Conservation (phyloP, 2,888 invertebrate genomes). For the Dorcus hopei region DNA sequence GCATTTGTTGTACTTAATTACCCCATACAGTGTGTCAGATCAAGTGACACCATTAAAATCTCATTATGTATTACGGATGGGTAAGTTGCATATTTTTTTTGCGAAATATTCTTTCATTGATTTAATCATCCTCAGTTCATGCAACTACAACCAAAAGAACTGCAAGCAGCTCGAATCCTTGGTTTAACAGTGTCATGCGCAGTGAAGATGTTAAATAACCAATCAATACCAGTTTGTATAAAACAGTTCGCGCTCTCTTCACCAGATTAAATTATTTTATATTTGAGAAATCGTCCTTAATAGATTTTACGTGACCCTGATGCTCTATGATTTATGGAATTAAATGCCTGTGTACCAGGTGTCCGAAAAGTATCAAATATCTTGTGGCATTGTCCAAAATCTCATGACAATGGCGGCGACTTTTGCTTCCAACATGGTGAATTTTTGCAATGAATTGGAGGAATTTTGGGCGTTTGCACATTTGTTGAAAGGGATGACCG, state of each 20-base stretch:
- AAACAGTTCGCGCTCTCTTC: neutral
- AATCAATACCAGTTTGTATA: conserved; percentile 56
- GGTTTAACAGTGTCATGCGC: conserved; percentile 77
- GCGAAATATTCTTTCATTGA: conserved; percentile 9
- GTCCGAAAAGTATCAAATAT: conserved; percentile 63
- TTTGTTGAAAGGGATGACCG: conserved; percentile 70
- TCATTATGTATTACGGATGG: conserved; percentile 60
- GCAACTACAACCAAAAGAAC: conserved; percentile 60
- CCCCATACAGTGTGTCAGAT: conserved; percentile 68
- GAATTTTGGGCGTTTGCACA: conserved; percentile 81
- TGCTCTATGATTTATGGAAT: conserved; percentile 76
- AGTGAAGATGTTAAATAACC: conserved; percentile 65
- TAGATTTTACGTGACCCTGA: conserved; percentile 82
- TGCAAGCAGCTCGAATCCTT: conserved; percentile 67
- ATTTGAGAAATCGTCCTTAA: conserved; percentile 64
- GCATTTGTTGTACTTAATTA: conserved; percentile 85
- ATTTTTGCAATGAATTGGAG: conserved; percentile 75
- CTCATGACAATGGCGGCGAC: conserved; percentile 68
- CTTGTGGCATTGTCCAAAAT: conserved; percentile 76
- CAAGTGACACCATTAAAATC: conserved; percentile 54
- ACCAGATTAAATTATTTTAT: conserved; percentile 4
- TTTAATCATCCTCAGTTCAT: conserved; percentile 55
- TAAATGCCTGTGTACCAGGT: conserved; percentile 64
- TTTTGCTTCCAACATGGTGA: conserved; percentile 72
- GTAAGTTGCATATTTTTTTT: conserved; percentile 47